Conservation (phyloP, 2,797 vertebrate species). For the Sciaenops ocellatus region DNA sequence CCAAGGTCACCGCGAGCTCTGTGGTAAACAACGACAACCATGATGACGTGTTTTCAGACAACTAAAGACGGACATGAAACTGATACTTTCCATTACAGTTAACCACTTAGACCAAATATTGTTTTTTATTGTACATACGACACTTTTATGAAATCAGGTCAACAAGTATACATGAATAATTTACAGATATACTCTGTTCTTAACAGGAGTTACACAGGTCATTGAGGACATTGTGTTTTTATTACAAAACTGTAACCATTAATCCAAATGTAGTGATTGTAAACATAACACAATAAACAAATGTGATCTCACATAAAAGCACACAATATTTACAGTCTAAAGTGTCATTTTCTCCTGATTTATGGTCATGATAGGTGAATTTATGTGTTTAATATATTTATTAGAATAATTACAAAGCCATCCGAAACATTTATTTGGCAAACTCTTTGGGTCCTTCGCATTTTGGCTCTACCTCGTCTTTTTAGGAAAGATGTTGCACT, state of each 20-base stretch:
- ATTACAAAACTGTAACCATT: neutral
- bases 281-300: conserved; percentile 48
- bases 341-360: conserved; percentile 5
- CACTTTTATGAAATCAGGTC: conserved; percentile 26
- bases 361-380: neutral
- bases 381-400: neutral
- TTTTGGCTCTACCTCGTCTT: neutral
- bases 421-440: neutral
- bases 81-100: neutral
- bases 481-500: neutral
- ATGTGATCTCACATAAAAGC: conserved; percentile 15
- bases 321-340: neutral
- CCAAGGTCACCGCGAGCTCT: conserved; percentile 77
- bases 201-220: neutral
- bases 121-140: conserved; percentile 38
- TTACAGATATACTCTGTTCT: conserved; percentile 1
- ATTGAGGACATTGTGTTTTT: conserved; percentile 18
- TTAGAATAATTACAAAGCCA: neutral
- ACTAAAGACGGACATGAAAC: neutral
- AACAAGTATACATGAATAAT: neutral
- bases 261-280: conserved; percentile 18
- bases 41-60: neutral
- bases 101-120: conserved; percentile 18
- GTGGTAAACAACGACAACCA: conserved; percentile 22
- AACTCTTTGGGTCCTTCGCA: neutral